phyloP scores from a whole-genome alignment of 1,140 invertebrate genomes.

The Forficula auricularia region DNA sequence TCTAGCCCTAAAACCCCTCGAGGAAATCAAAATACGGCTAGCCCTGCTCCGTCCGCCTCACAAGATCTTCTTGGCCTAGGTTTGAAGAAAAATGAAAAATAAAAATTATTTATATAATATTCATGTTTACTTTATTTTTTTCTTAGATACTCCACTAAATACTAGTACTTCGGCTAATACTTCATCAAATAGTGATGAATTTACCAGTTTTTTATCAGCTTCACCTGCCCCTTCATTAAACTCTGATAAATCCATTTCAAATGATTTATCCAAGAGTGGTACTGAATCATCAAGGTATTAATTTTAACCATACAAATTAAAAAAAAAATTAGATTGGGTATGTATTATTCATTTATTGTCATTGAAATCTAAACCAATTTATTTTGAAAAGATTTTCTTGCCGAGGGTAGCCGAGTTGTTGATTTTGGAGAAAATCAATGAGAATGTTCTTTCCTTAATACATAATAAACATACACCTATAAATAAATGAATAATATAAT shows the following conservation, averaged over 20 bases:
- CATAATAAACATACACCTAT: too few species aligned
- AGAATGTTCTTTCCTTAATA: too few species aligned
- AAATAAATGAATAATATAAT: too few species aligned
- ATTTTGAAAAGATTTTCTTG: too few species aligned
- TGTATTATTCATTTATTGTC: too few species aligned
- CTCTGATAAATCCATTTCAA: not conserved
- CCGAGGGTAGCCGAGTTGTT: too few species aligned
- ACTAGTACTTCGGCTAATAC: conserved; percentile 17
- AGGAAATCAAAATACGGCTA: not conserved
- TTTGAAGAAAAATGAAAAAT: too few species aligned
- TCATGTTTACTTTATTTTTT: conserved; percentile 9
- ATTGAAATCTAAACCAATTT: too few species aligned
- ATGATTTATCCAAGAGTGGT: conserved; percentile 7
- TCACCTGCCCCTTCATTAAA: not conserved
- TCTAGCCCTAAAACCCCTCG: conserved; percentile 9
- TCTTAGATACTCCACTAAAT: conserved; percentile 25
- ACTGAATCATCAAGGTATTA: conserved; percentile 5
- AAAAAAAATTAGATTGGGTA: too few species aligned
- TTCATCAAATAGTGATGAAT: not conserved
- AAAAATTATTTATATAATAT: too few species aligned
- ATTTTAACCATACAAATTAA: too few species aligned
- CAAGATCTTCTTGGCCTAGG: conserved; percentile 44
- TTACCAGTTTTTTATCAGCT: not conserved
- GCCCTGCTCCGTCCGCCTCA: conserved; percentile 14
- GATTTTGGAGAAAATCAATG: too few species aligned